phyloP scores from a whole-genome alignment of 1,140 invertebrate species.

The Pseudomyrmex flavicornis region DNA sequence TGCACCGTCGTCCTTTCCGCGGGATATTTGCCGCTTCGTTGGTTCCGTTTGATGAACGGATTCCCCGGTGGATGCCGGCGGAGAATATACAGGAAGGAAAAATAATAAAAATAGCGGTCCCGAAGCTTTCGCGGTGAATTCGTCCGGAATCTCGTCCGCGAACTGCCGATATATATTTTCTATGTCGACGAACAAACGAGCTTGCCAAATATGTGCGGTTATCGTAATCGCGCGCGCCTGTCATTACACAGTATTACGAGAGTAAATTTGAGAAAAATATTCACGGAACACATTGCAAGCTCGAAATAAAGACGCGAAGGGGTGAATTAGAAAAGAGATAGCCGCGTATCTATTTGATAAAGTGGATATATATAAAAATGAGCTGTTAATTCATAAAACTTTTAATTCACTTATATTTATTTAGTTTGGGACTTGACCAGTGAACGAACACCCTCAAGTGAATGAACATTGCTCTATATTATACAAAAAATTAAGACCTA shows the following conservation, averaged over 20 bases:
- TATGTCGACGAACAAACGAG: conserved; percentile 22
- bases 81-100: conserved; percentile 72
- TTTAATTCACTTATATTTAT: too few relatives aligned
- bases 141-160: conserved; percentile 29
- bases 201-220: not conserved
- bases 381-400: not conserved
- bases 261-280: not conserved
- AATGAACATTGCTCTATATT: too few relatives aligned
- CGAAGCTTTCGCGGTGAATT: conserved; percentile 49
- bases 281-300: not conserved
- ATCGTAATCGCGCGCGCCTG: conserved; percentile 25
- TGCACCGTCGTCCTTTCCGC: conserved; percentile 70
- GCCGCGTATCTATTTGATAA: not conserved
- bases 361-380: too few relatives aligned
- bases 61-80: conserved; percentile 62
- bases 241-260: not conserved
- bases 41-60: conserved; percentile 78
- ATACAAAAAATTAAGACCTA: too few relatives aligned
- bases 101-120: conserved; percentile 73
- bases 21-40: conserved; percentile 78
- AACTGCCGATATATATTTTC: conserved; percentile 42
- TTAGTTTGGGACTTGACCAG: too few relatives aligned
- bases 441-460: too few relatives aligned
- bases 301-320: not conserved
- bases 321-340: too few relatives aligned